phyloP scores from a whole-genome alignment of 2,797 vertebrate species.

The Sternotherus odoratus region DNA sequence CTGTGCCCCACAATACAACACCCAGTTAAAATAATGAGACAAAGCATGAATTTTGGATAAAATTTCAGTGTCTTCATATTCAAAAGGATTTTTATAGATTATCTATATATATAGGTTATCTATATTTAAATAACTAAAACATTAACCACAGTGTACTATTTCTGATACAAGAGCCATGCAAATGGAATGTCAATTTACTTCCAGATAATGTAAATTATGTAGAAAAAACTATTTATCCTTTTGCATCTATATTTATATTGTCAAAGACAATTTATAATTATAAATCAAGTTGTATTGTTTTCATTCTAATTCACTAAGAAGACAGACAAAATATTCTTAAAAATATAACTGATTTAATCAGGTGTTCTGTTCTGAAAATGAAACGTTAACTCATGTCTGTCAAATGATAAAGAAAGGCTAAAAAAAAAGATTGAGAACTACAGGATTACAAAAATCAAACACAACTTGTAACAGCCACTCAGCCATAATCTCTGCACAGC shows the following conservation, averaged over 20 bases:
- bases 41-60: conserved; percentile 14
- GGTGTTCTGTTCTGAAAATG: conserved; percentile 11
- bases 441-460: conserved; percentile 67
- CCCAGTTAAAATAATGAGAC: background rate
- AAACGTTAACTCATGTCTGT: background rate
- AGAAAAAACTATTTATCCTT: conserved; percentile 5
- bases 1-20: background rate
- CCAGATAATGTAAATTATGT: background rate
- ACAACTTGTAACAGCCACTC: conserved; percentile 84
- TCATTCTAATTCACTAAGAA: background rate
- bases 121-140: conserved; percentile 41
- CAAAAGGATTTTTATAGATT: conserved; percentile 45
- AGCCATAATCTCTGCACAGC: conserved; percentile 78
- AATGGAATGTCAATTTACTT: background rate
- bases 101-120: conserved; percentile 11
- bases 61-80: conserved; percentile 35
- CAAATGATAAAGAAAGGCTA: background rate
- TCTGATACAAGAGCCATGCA: conserved; percentile 18
- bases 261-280: conserved; percentile 24
- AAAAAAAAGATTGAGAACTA: background rate
- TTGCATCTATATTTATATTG: background rate
- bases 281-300: conserved; percentile 46
- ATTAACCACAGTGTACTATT: conserved; percentile 38
- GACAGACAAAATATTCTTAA: background rate
- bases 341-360: conserved; percentile 21